Base-by-base conservation (phyloP, 2,113 vertebrate species). In the Xiphorhynchus elegans region DNA sequence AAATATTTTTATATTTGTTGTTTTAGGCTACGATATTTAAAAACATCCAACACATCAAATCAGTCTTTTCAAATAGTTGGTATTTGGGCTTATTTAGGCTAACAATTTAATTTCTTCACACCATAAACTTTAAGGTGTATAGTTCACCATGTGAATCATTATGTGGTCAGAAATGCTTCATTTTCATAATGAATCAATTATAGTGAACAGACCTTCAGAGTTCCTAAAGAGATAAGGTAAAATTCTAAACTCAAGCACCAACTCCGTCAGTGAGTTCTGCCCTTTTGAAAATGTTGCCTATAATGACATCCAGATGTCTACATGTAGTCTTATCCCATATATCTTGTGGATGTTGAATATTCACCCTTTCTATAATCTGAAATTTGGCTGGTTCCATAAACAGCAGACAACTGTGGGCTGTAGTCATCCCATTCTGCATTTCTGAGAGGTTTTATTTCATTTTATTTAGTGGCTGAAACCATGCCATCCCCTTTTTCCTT, bases 221-320 rank as follows among this genome's bases (percentile, higher is more conserved):
- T 3, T 69, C n/a, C 76, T 72, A n/a, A 81, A 82, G 7, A 78
- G 17, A 55, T 20, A 47, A 49, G 42, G 70, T 79, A 72, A 87
- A 87, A 80, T 76, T 82, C 52, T 47, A 28, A 84, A 82, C 31
- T 58, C 18, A 52, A 11, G 55, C 79, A 58, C 19, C 53, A 76
- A 89, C 84, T 69, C n/a, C 37, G 68, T 70, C 13, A 50, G 76
- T 93, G 78, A 83, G 46, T 80, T 66, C 31, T 17, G 35, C n/a
- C 55, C 81, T 69, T 94, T 76, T 62, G 69, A 47, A 95, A 90
- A 89, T 78, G 83, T 85, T 91, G 60, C 33, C 53, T 89, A 0
- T 83, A 85, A 90, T 76, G 77, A 53, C 63, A 90, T 79, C 59
- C 89, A 95, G 81, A 73, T 90, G 82, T 52, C 49, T 83, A 21